Conservation (phyloP, 2,113 vertebrate species). For the Martes martes region DNA sequence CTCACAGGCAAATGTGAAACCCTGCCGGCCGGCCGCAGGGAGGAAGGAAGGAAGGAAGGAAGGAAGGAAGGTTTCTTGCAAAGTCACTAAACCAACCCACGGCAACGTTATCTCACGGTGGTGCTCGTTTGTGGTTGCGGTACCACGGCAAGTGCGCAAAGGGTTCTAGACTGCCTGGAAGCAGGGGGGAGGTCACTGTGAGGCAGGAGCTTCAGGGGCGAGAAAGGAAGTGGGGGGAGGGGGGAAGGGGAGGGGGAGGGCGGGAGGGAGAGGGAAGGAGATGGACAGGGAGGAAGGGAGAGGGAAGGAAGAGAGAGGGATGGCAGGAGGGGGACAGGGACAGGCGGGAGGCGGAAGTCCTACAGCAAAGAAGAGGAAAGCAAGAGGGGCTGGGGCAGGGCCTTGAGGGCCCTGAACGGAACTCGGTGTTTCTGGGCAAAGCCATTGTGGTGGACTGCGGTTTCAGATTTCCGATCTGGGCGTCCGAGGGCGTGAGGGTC, state of each 20-base stretch:
- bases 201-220: not conserved
- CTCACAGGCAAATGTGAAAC: not conserved
- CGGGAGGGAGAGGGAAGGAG: not conserved
- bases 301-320: not conserved
- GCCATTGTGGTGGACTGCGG: no score
- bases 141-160: rapidly evolving
- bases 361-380: not conserved
- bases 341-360: rapidly evolving
- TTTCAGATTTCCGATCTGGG: not conserved
- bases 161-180: rapidly evolving
- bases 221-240: not conserved
- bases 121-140: rapidly evolving
- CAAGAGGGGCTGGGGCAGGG: no score
- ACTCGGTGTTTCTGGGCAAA: rapidly evolving
- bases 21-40: rapidly evolving
- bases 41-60: not conserved
- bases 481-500: no score
- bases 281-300: no score
- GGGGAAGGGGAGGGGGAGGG: rapidly evolving
- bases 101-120: not conserved
- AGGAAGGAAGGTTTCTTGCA: not conserved
- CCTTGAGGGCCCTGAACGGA: not conserved
- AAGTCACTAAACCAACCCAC: no score
- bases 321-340: rapidly evolving
- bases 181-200: not conserved